Percentiles rank a stretch among this genome's conserved stretches.
phyloP scores from a whole-genome alignment of 2,113 vertebrate species.

The Eptesicus fuscus region DNA sequence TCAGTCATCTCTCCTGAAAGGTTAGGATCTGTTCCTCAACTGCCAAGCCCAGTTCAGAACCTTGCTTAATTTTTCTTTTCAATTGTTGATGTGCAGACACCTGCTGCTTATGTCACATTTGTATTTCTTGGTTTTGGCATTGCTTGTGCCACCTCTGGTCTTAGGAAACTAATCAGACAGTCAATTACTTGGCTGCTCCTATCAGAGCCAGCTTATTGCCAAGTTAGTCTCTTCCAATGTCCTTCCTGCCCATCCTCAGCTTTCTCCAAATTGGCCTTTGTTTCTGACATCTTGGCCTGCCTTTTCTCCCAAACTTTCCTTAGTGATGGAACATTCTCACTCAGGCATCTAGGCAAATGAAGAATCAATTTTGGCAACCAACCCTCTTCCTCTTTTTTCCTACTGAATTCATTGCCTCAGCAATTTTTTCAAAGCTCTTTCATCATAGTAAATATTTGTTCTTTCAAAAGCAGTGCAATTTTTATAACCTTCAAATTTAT shows the following conservation, averaged over 20 bases:
- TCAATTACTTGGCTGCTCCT: background rate
- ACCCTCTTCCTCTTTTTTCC: background rate
- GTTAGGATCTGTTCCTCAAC: background rate
- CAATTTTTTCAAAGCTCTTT: background rate
- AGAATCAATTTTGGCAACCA: background rate
- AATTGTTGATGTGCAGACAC: background rate
- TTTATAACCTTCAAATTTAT: background rate
- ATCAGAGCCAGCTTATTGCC: background rate
- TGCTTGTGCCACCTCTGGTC: background rate
- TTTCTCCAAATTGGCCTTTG: conserved; percentile 13
- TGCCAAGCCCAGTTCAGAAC: background rate
- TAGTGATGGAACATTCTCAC: background rate
- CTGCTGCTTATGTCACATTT: background rate
- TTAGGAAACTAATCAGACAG: background rate
- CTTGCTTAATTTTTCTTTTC: background rate
- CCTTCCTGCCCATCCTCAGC: background rate
- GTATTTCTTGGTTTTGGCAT: background rate
- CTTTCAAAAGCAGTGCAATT: background rate
- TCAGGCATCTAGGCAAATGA: background rate
- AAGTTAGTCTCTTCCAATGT: background rate
- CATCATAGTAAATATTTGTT: background rate
- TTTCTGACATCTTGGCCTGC: background rate
- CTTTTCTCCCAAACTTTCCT: background rate
- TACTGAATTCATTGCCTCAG: background rate
- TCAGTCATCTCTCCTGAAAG: background rate